Evolutionary conservation across 2,113 vertebrate genomes (phyloP).

Genomic region (Sander vitreus): DNA sequence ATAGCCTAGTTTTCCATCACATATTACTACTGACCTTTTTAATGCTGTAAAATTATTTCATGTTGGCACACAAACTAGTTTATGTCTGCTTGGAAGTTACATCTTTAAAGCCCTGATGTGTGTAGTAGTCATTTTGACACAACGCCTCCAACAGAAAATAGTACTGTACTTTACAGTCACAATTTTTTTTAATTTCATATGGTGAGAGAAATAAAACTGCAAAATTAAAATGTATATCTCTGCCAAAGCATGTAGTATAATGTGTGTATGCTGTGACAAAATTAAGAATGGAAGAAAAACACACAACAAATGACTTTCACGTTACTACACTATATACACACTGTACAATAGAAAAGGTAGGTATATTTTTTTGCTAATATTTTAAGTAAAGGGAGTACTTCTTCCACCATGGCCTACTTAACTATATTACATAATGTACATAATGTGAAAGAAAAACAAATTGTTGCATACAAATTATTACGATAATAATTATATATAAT

Average conservation of each 20-base stretch:
- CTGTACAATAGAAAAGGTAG: too few relatives aligned
- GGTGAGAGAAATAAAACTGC: too few relatives aligned
- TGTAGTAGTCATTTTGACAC: background rate
- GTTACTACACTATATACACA: too few relatives aligned
- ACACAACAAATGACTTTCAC: too few relatives aligned
- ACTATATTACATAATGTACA: background rate
- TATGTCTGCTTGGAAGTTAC: background rate
- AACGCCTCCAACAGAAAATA: background rate
- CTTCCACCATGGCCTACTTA: background rate
- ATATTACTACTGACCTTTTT: background rate
- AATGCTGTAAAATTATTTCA: background rate
- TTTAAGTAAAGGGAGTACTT: background rate
- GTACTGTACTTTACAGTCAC: background rate
- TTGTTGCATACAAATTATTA: background rate
- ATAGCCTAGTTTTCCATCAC: background rate
- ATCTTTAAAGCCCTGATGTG: background rate
- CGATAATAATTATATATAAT: too few relatives aligned
- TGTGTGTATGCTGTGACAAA: too few relatives aligned
- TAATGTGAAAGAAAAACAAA: background rate
- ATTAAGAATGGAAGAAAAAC: too few relatives aligned
- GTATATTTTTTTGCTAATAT: background rate
- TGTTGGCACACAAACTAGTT: conserved; percentile 3
- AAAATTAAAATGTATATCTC: too few relatives aligned
- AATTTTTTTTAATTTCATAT: background rate
- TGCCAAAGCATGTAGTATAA: too few relatives aligned